Evolutionary conservation across 2,888 invertebrate species (phyloP), one percentile per base, ranked within the genome.

Genomic region (Melipona beecheii): DNA sequence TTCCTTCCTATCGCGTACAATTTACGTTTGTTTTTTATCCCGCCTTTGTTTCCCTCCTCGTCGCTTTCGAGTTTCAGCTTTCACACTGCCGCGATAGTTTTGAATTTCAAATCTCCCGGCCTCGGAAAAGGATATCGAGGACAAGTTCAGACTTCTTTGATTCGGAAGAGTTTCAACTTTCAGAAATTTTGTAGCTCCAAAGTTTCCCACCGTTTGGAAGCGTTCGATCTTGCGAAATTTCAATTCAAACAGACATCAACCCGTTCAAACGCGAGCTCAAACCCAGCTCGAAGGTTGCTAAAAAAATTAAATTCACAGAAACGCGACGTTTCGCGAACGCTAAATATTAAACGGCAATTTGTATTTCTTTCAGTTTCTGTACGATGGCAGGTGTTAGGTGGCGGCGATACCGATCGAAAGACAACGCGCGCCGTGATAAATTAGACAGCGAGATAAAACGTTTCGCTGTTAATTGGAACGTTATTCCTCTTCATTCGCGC

Each of bases 321-420:
- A 56, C 5, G n/a, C n/a, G 5, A 58, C n/a, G 56, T n/a, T n/a
- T 43, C 9, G 43, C 56, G n/a, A 56, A n/a, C 17, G 60, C 31
- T 62, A 21, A 31, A 62, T 27, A 62, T 62, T 72, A 72, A 72
- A 72, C 69, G 69, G 62, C 69, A 36, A 69, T 74, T 81, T 81
- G 74, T 74, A 62, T 80, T 66, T 70, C 31, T 58, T 56, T 31
- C 15, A 52, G 13, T 64, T 54, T 43, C 21, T 43, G 15, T 17
- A 11, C 17, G 27, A 24, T 75, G n/a, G 24, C 17, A 65, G n/a
- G 52, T 52, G 80, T 54, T 66, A 31, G 58, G 11, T 43, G 43
- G 1, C 9, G 43, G 43, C 49, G 81, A 81, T 81, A 56, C 9
- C 21, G 43, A 73, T 81, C 62, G 15, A 13, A 19, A 13, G 31